Evolutionary conservation across 2,797 vertebrate species (phyloP).

Genomic region (Hippocampus kuda): DNA sequence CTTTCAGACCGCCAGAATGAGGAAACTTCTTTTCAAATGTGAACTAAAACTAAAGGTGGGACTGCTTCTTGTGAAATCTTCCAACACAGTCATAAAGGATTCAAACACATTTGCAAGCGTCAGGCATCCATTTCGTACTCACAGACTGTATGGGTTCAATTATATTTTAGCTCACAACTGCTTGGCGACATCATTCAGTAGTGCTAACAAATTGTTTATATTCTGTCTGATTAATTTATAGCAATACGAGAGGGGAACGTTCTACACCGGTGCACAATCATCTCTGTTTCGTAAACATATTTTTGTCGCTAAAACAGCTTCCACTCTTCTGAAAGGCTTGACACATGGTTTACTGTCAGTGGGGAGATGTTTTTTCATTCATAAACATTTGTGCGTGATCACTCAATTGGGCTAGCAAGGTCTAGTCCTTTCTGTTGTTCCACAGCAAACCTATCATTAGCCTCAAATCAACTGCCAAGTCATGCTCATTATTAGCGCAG

Average conservation of each 20-base stretch:
- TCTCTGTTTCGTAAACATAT: background rate
- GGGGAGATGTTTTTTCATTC: background rate
- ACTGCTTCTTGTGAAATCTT: background rate
- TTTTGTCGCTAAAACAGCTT: background rate
- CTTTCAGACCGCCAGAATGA: background rate
- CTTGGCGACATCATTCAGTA: background rate
- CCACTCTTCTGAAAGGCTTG: background rate
- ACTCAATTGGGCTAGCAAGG: background rate
- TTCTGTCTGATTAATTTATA: background rate
- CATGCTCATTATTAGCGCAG: no score
- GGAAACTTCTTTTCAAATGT: background rate
- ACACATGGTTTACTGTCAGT: background rate
- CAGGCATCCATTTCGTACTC: no score
- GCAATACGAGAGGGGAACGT: background rate
- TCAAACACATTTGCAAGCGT: background rate
- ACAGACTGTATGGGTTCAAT: no score
- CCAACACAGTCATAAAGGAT: background rate
- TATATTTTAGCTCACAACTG: background rate
- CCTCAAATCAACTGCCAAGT: no score
- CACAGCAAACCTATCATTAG: background rate
- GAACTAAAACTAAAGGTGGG: background rate
- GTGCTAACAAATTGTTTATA: background rate
- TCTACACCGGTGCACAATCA: background rate
- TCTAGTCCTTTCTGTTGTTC: background rate
- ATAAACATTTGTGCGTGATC: background rate